Conservation (phyloP, 2,888 invertebrate genomes). For the Drosophila histrio region DNA sequence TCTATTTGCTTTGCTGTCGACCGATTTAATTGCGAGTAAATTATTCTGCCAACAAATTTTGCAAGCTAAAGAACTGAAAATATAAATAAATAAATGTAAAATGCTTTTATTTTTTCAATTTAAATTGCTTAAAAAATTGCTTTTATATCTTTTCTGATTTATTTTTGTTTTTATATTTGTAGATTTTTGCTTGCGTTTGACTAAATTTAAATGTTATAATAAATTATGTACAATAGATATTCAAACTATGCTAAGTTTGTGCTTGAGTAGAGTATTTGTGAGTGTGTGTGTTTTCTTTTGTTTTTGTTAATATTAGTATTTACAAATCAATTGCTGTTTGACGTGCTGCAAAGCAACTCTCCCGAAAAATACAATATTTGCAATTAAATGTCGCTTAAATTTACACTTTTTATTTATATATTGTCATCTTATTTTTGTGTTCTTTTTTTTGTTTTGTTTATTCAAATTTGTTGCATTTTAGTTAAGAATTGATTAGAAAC, state of each 20-base stretch:
- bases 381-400: conserved; percentile 45
- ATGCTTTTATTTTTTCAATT: conserved; percentile 28
- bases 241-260: conserved; percentile 40
- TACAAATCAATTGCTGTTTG: conserved; percentile 54
- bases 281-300: conserved; percentile 1
- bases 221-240: conserved; percentile 66
- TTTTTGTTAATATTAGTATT: conserved; percentile 24
- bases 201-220: conserved; percentile 62
- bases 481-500: neutral
- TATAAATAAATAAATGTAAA: conserved; percentile 17
- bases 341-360: conserved; percentile 17
- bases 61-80: conserved; percentile 25
- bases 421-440: conserved; percentile 60
- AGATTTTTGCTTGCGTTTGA: conserved; percentile 45
- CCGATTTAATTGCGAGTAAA: conserved; percentile 28
- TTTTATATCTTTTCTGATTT: conserved; percentile 24
- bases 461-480: conserved; percentile 15
- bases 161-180: conserved; percentile 29
- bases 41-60: conserved; percentile 42
- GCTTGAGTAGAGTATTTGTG: conserved; percentile 40
- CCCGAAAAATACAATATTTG: conserved; percentile 34
- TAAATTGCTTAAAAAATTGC: conserved; percentile 39
- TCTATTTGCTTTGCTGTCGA: conserved; percentile 50
- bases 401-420: conserved; percentile 57
- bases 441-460: conserved; percentile 10